Percentiles rank a stretch among this genome's conserved stretches.
phyloP scores from a whole-genome alignment of 2,797 vertebrate genomes.

The Hephaestus fuliginosus region DNA sequence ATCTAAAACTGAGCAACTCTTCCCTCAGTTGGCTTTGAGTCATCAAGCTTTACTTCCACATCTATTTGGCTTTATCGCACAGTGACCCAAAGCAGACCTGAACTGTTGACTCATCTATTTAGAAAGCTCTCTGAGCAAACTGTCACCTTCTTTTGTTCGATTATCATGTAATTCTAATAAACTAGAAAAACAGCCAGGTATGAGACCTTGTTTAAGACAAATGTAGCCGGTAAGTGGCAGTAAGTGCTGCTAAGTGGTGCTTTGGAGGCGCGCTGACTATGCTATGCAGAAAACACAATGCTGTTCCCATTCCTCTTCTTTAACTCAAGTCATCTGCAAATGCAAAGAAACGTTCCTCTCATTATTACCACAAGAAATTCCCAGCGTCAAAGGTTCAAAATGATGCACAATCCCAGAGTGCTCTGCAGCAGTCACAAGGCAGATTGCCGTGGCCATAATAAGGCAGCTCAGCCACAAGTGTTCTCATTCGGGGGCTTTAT shows the following conservation, averaged over 20 bases:
- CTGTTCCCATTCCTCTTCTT: not conserved
- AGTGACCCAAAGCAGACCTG: not conserved
- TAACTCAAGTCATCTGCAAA: constrained; percentile 15
- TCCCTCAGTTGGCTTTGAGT: constrained; percentile 16
- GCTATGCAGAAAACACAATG: not conserved
- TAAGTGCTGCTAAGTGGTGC: constrained; percentile 2
- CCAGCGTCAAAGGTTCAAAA: not conserved
- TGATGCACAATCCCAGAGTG: constrained; percentile 13
- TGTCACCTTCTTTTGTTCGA: not conserved
- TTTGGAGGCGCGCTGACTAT: not conserved
- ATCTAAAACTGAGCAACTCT: constrained; percentile 16
- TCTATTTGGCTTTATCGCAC: not conserved
- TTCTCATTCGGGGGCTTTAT: constrained; percentile 39
- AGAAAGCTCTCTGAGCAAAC: not conserved
- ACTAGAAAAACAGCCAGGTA: not conserved
- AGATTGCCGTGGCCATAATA: not conserved
- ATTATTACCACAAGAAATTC: not conserved
- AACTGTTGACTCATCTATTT: not conserved
- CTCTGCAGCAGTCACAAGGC: constrained; percentile 17
- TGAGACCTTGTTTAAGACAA: not conserved
- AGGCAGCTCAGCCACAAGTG: constrained; percentile 5
- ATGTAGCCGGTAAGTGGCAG: not conserved
- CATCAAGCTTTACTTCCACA: not conserved
- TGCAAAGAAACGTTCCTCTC: not conserved
- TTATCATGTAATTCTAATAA: not conserved